Evolutionary conservation across 2,797 vertebrate species (phyloP), one percentile per base, ranked within the genome.

Genomic region (Coregonus ussuriensis): DNA sequence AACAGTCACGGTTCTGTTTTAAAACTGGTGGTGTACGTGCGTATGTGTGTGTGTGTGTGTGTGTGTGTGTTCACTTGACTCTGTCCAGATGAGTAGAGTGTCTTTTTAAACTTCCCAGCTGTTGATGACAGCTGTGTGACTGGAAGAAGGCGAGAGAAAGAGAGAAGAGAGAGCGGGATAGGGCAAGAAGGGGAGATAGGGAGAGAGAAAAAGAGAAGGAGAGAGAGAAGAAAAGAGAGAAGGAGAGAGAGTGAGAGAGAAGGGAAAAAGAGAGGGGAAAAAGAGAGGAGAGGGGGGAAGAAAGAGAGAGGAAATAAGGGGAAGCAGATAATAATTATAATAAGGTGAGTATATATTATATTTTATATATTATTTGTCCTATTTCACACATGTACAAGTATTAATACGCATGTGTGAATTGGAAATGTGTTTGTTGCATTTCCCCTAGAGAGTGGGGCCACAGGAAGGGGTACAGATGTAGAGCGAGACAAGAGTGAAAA

Each of bases 91-190:
- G 72, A 82, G 77, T 53, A 67, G 56, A 72, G 74, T 56, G 76
- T 78, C 74, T 51, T 77, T 41, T 77, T 62, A 62, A 88, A 79
- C 77, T 77, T 76, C 88, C 85, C 93, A 93, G 91, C 91, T 94
- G 93, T 88, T 91, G 85, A 87, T 74, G 81, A 84, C 93, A 94
- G 91, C 93, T 93, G 93, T 82, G 84, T 54, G 80, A 63, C 71
- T 66, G 76, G 75, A 75, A 79, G 59, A 62, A 71, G 16, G 41
- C 21, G 71, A 59, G 21, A 75, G 47, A 47, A n/a, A n/a, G n/a
- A n/a, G n/a, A n/a, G n/a, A n/a, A n/a, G n/a, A n/a, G n/a, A n/a
- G n/a, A n/a, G n/a, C n/a, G n/a, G n/a, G n/a, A n/a, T n/a, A n/a
- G n/a, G n/a, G n/a, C n/a, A 75, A 79, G 59, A 62, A 71, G 16